A percentile compares a stretch with the other conserved stretches of the same genome.
phyloP scores from a whole-genome alignment of 2,113 vertebrate species.

The Nycticryphes semicollaris region DNA sequence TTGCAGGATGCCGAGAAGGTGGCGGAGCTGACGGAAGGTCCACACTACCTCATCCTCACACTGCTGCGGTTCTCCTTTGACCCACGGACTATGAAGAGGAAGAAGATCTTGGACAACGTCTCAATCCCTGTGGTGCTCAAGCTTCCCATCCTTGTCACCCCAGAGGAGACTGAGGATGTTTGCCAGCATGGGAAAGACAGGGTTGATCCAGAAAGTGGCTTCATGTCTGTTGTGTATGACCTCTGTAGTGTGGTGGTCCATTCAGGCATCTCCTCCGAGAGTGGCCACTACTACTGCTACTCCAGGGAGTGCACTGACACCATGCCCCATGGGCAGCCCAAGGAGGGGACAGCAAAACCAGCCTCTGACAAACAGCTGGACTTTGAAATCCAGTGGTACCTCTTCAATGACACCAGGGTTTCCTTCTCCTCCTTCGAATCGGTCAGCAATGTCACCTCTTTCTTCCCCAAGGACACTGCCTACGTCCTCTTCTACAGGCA shows the following conservation, averaged over 20 bases:
- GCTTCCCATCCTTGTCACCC: constrained; percentile 66
- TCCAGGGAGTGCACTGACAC: constrained; percentile 73
- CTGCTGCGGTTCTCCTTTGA: constrained; percentile 82
- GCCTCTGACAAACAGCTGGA: constrained; percentile 52
- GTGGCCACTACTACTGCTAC: constrained; percentile 85
- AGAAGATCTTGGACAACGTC: constrained; percentile 82
- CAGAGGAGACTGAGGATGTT: constrained; percentile 8
- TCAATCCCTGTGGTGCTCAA: constrained; percentile 77
- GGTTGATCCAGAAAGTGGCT: background rate
- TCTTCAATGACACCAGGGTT: constrained; percentile 84
- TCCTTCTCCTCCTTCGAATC: constrained; percentile 85
- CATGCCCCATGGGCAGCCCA: fast-evolving
- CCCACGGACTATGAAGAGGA: constrained; percentile 78
- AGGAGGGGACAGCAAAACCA: fast-evolving
- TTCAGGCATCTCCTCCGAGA: constrained; percentile 81
- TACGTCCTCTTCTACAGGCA: constrained; percentile 82
- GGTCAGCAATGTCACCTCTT: constrained; percentile 80
- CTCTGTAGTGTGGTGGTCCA: constrained; percentile 84
- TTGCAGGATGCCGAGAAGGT: constrained; percentile 82
- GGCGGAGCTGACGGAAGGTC: constrained; percentile 78
- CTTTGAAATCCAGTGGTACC: constrained; percentile 80
- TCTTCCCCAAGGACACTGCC: constrained; percentile 84
- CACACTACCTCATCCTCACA: constrained; percentile 82
- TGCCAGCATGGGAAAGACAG: background rate
- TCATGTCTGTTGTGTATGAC: constrained; percentile 72